These are phyloP conservation scores for Drosophila mojavensis DNA, from an alignment of 1,140 invertebrate species.

Conservation along the genomic window DNA sequence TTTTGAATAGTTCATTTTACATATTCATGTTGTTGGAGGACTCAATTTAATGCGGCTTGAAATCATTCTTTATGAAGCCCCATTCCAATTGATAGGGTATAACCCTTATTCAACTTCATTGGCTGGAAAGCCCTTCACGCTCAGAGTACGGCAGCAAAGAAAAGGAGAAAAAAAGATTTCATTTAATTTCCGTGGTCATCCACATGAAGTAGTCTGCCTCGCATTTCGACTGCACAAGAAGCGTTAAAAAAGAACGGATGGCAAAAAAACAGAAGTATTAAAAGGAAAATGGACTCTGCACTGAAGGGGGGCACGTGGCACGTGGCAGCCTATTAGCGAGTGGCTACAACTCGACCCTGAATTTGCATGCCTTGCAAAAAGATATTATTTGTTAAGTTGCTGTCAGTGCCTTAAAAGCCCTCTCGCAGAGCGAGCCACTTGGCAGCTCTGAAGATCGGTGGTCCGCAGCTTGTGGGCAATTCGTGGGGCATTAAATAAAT, in stretches of 20 bases:
- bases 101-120: conserved; percentile 14
- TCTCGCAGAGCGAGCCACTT: conserved; percentile 10
- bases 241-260: conserved; percentile 32
- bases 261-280: background rate
- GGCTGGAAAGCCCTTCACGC: conserved; percentile 49
- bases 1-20: too few species aligned
- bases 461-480: too few species aligned
- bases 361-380: conserved; percentile 75
- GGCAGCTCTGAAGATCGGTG: background rate
- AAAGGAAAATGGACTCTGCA: conserved; percentile 36
- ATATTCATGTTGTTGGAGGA: too few species aligned
- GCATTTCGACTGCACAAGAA: conserved; percentile 63
- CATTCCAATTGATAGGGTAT: background rate
- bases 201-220: conserved; percentile 73
- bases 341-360: conserved; percentile 52
- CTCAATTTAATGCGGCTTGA: too few species aligned
- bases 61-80: background rate
- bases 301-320: conserved; percentile 20
- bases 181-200: conserved; percentile 79
- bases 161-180: conserved; percentile 57
- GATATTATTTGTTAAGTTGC: conserved; percentile 57
- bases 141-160: conserved; percentile 22
- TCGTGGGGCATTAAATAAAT: too few species aligned
- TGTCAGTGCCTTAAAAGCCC: conserved; percentile 57
- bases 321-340: conserved; percentile 54